Evolutionary conservation across 2,888 invertebrate species (phyloP).

Genomic region (Hemaris fuciformis): DNA sequence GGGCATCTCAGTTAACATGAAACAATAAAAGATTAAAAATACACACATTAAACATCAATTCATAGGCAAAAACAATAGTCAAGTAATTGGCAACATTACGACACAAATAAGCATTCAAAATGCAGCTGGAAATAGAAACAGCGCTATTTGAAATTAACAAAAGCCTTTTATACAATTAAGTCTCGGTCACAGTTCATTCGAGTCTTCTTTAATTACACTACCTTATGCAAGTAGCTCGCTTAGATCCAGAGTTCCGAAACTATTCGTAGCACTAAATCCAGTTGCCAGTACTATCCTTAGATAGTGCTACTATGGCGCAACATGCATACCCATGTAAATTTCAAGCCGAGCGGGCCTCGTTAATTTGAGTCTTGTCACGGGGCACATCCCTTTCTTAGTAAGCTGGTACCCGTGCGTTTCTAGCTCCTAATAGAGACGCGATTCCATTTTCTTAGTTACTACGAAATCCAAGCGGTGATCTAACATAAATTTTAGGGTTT

Average conservation of each 20-base stretch:
- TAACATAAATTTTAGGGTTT: background rate
- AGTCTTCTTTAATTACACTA: slow-evolving; percentile 68
- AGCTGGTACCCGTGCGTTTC: slow-evolving; percentile 41
- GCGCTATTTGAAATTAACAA: slow-evolving; percentile 26
- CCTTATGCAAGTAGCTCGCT: slow-evolving; percentile 48
- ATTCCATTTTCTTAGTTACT: background rate
- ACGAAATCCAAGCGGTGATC: background rate
- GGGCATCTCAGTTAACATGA: too few species aligned
- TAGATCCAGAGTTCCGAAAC: slow-evolving; percentile 59
- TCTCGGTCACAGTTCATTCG: slow-evolving; percentile 49
- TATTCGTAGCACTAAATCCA: slow-evolving; percentile 73
- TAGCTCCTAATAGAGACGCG: slow-evolving; percentile 18
- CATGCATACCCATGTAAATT: slow-evolving; percentile 79
- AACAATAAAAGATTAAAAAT: too few species aligned
- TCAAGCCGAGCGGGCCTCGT: slow-evolving; percentile 61
- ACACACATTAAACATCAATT: too few species aligned
- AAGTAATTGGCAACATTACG: background rate
- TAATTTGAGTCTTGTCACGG: slow-evolving; percentile 73
- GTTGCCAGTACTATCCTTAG: slow-evolving; percentile 55
- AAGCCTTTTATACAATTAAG: slow-evolving; percentile 41
- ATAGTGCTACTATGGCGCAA: slow-evolving; percentile 42
- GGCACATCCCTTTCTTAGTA: slow-evolving; percentile 76
- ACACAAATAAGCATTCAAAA: background rate
- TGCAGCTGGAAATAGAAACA: background rate
- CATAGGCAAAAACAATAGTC: too few species aligned